Evolutionary conservation across 2,797 vertebrate species (phyloP), one percentile per base, ranked within the genome.

Genomic region (Myotis findleyi): DNA sequence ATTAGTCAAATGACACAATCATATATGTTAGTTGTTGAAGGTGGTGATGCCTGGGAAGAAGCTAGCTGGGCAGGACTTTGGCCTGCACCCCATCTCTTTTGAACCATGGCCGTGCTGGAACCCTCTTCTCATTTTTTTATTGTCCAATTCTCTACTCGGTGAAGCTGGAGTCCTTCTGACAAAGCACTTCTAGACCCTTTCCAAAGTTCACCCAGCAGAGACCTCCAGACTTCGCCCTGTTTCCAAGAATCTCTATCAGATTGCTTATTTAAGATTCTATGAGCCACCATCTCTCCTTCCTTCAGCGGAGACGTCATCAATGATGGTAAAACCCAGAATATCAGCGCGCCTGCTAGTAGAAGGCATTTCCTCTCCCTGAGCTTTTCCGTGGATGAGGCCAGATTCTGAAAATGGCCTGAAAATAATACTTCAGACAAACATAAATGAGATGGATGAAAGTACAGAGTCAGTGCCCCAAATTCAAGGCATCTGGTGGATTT

Each of bases 391-490:
- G 51, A 49, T 83, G 21, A 97, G 76, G 77, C 16, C 77, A 49
- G 53, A 82, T 97, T 97, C 57, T 96, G 87, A 95, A 97, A 97
- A 97, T 96, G 72, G 83, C 38, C 72, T 97, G 90, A 96, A 96
- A 90, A 97, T 84, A 91, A 92, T 72, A 96, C 90, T 96, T 96
- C 87, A 94, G 96, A 96, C 85, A 96, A 98, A 97, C 94, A 68
- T 90, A 94, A 97, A 96, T 95, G 94, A 94, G 75, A 91, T 51
- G 92, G 95, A 97, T 97, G 84, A 87, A 94, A 98, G 89, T 76
- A 47, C n/a, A 89, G 90, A 73, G 21, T 96, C 71, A 77, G 27
- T 95, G 69, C 91, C 82, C 89, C 93, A 94, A 96, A 95, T 95
- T 51, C 91, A 96, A 93, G 95, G 96, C 86, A 88, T 81, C 87